These are phyloP conservation scores for Perca flavescens DNA, from an alignment of 2,113 vertebrate genomes.

Conservation along the genomic window DNA sequence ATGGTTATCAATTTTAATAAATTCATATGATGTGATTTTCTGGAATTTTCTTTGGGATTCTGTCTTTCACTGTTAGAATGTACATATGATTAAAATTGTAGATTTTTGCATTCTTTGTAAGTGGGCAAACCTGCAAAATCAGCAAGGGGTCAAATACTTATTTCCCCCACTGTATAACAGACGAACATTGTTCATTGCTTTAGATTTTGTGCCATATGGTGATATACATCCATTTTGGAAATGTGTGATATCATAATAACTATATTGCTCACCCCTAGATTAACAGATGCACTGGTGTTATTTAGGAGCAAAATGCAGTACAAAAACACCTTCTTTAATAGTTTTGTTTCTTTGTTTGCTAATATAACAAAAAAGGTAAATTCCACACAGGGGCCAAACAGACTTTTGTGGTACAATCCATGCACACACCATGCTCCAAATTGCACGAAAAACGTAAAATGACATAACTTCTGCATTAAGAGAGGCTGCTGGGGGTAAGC, in stretches of 20 bases:
- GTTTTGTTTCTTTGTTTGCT: background rate
- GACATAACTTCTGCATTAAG: slow-evolving; percentile 76
- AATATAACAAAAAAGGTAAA: background rate
- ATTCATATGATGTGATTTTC: too few species aligned
- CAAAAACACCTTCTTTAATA: too few species aligned
- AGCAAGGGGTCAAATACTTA: too few species aligned
- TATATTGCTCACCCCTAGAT: too few species aligned
- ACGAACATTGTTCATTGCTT: background rate
- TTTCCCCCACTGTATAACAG: too few species aligned
- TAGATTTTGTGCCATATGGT: background rate
- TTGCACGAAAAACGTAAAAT: slow-evolving; percentile 70
- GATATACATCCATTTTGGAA: background rate
- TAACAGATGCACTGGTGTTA: background rate
- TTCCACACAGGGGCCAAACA: background rate
- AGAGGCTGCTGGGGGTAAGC: slow-evolving; percentile 26
- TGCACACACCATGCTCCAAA: slow-evolving; percentile 31
- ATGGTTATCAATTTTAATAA: too few species aligned
- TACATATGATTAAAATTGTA: too few species aligned
- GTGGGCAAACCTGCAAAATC: too few species aligned
- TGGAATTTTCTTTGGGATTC: too few species aligned
- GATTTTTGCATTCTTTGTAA: too few species aligned
- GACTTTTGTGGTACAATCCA: slow-evolving; percentile 1
- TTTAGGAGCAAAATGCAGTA: too few species aligned
- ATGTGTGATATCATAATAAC: background rate
- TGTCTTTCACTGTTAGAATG: too few species aligned